Evolutionary conservation across 2,113 vertebrate species (phyloP).

Genomic region (Calyptomena viridis): DNA sequence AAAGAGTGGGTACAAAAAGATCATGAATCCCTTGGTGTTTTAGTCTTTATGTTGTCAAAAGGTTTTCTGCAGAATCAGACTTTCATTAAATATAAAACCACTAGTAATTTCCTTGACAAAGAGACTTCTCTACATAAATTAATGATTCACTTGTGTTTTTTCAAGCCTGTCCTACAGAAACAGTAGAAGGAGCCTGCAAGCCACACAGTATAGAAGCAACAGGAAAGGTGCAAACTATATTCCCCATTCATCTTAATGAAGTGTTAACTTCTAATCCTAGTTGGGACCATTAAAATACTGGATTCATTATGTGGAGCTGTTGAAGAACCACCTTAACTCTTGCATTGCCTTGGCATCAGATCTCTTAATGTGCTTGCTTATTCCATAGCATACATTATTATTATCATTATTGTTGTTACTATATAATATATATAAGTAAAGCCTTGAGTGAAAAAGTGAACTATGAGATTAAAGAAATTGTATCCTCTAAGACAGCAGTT

Average conservation of each 20-base stretch:
- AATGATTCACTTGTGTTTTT: not conserved
- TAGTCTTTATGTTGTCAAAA: not conserved
- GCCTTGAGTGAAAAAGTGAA: not conserved
- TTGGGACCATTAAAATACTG: conserved; percentile 37
- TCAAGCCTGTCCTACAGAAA: conserved; percentile 14
- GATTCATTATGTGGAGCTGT: not conserved
- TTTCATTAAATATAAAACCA: conserved; percentile 7
- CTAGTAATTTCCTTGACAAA: conserved; percentile 1
- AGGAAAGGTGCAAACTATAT: conserved; percentile 49
- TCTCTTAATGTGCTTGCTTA: not conserved
- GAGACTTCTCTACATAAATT: conserved; percentile 1
- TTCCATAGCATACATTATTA: not conserved
- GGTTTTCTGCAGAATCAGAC: not conserved
- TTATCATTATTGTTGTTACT: not conserved
- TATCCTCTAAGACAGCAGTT: not conserved
- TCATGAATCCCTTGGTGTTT: not conserved
- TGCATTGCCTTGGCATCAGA: not conserved
- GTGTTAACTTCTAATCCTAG: conserved; percentile 58
- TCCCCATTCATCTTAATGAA: conserved; percentile 50
- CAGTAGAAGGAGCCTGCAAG: not conserved
- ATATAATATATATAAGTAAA: not conserved
- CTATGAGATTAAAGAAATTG: not conserved
- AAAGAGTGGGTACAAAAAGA: not conserved
- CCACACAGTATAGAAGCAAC: not conserved
- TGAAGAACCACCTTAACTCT: conserved; percentile 28